phyloP scores from a whole-genome alignment of 1,140 invertebrate species.

The Liolophura sinensis region DNA sequence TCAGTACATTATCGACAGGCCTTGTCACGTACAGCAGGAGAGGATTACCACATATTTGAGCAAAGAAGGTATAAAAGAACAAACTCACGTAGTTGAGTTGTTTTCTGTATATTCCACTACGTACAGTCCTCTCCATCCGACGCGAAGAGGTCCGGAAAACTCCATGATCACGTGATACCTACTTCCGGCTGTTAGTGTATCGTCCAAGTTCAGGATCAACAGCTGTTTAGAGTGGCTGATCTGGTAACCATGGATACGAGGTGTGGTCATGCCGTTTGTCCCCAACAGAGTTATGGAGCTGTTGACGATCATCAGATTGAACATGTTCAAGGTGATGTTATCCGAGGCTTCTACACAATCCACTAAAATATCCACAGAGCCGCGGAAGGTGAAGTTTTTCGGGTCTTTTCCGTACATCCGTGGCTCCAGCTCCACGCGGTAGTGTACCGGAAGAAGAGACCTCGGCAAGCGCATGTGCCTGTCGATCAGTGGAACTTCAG shows the following conservation, averaged over 20 bases:
- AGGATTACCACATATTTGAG: too few species aligned
- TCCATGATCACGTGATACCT: constrained; percentile 69
- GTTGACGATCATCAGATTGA: constrained; percentile 33
- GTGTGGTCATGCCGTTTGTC: constrained; percentile 2
- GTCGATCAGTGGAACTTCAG: not conserved
- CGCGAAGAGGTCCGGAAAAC: constrained; percentile 71
- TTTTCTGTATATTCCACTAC: not conserved
- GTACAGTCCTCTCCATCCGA: constrained; percentile 65
- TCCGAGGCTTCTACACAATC: constrained; percentile 63
- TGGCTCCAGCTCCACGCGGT: constrained; percentile 47
- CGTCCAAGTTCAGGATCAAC: constrained; percentile 65
- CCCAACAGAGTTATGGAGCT: constrained; percentile 6
- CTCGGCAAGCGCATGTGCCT: constrained; percentile 45
- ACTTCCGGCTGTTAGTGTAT: constrained; percentile 60
- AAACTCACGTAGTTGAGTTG: too few species aligned
- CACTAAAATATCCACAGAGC: constrained; percentile 74
- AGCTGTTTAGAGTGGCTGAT: constrained; percentile 70
- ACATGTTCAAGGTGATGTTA: constrained; percentile 71
- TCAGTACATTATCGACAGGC: too few species aligned
- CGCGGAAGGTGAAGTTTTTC: constrained; percentile 65
- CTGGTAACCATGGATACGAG: constrained; percentile 37
- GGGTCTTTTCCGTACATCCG: constrained; percentile 45
- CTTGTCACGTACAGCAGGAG: too few species aligned
- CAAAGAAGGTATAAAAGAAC: too few species aligned
- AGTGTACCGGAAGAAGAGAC: constrained; percentile 44